phyloP scores from a whole-genome alignment of 2,113 vertebrate genomes.

The Oenanthe oenanthe region DNA sequence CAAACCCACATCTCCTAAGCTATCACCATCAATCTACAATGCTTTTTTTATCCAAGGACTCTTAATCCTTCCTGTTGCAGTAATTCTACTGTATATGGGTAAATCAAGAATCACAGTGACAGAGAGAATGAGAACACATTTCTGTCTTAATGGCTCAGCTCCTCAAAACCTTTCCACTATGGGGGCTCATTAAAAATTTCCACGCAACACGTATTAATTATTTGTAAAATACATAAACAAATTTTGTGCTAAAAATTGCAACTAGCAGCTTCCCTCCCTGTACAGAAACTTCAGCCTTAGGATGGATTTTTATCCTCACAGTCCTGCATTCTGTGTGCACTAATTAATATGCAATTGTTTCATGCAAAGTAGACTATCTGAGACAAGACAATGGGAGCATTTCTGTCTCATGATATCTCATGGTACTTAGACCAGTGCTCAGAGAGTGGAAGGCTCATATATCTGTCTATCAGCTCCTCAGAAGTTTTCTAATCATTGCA shows the following conservation, averaged over 20 bases:
- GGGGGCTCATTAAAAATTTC: background rate
- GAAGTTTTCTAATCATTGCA: background rate
- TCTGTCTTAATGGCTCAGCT: background rate
- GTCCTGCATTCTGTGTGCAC: background rate
- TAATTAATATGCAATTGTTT: background rate
- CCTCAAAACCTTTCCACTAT: background rate
- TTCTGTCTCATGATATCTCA: background rate
- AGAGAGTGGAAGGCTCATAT: background rate
- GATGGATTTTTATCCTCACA: background rate
- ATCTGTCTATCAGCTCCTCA: background rate
- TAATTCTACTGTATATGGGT: background rate
- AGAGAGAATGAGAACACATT: background rate
- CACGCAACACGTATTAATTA: background rate
- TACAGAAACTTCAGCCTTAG: background rate
- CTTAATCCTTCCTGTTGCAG: background rate
- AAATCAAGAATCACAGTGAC: background rate
- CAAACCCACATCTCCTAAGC: background rate
- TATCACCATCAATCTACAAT: background rate
- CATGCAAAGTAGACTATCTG: background rate
- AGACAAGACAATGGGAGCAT: background rate
- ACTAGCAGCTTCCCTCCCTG: background rate
- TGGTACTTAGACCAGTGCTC: background rate
- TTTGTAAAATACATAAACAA: background rate
- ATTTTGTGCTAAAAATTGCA: background rate
- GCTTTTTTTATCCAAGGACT: background rate